These are phyloP conservation scores for Cancer borealis DNA, from an alignment of 2,888 invertebrate species.

Conservation along the genomic window DNA sequence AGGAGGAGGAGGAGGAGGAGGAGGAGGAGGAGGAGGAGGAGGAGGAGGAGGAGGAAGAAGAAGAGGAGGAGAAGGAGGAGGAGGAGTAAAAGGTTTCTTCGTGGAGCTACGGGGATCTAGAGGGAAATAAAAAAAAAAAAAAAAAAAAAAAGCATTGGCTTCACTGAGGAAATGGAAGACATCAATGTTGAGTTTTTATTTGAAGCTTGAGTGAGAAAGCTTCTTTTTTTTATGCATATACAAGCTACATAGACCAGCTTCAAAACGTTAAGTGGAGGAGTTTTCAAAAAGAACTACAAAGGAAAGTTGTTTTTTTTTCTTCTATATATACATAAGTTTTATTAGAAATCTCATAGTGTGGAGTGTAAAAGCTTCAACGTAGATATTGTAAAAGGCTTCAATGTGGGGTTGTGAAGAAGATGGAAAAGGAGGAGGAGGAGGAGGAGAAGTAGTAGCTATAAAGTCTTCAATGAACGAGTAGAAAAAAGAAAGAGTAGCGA, in stretches of 20 bases:
- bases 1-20: slow-evolving; percentile 23
- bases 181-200: not conserved
- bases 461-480: not conserved
- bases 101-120: not conserved
- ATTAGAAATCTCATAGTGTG: not conserved
- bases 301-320: not conserved
- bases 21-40: not conserved
- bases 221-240: not conserved
- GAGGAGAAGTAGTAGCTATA: not conserved
- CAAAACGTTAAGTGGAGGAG: not conserved
- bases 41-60: not conserved
- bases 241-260: not conserved
- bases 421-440: not conserved
- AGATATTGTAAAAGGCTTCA: not conserved
- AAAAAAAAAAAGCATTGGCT: not conserved
- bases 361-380: not conserved
- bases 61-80: slow-evolving; percentile 1
- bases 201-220: not conserved
- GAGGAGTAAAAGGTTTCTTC: not conserved
- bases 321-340: not conserved
- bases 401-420: not conserved
- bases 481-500: not conserved
- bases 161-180: not conserved
- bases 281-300: not conserved
- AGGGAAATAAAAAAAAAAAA: slow-evolving; percentile 4